Evolutionary conservation across 2,888 invertebrate species (phyloP), one percentile per base, ranked within the genome.

Genomic region (Calliopum simillimum): DNA sequence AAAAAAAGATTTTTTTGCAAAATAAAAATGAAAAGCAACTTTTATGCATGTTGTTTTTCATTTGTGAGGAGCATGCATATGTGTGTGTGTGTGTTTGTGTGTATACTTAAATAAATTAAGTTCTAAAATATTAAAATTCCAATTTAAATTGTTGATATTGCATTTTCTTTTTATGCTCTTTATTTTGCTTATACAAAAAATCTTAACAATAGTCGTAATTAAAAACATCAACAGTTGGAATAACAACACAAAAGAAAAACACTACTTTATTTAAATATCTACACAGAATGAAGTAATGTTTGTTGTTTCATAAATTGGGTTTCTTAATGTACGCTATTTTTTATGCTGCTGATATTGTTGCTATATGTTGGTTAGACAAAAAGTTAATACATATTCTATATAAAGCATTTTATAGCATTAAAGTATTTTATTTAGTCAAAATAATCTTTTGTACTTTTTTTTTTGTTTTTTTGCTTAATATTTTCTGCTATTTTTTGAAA

Each of bases 391-490:
- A 19, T 19, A 49, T 49, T 49, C 19, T 53, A 3, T 23, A 21
- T 53, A 19, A 19, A 53, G 14, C 53, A 14, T 11, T 53, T 53
- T 21, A n/a, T n/a, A 53, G 21, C 12, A 23, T 53, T n/a, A 21
- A 53, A 12, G 19, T 21, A 53, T 21, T 53, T 53, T 21, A 21
- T 53, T 3, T 53, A 23, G 14, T 13, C 19, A 21, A 23, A 53
- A 23, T 43, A 58, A n/a, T n/a, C 11, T n/a, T 59, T 59, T 59
- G 59, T 59, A 59, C 59, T 59, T 59, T 59, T 59, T 58, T 58
- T 59, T 59, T 14, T 58, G 11, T 56, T 58, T 41, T 58, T 43
- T 41, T 58, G 14, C 43, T n/a, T 58, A 33, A 43, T 33, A 1
- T 58, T 58, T 58, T 13, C 16, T 43, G 19, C 12, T 53, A 53